Evolutionary conservation across 2,113 vertebrate species (phyloP).

Genomic region (Mastomys coucha): DNA sequence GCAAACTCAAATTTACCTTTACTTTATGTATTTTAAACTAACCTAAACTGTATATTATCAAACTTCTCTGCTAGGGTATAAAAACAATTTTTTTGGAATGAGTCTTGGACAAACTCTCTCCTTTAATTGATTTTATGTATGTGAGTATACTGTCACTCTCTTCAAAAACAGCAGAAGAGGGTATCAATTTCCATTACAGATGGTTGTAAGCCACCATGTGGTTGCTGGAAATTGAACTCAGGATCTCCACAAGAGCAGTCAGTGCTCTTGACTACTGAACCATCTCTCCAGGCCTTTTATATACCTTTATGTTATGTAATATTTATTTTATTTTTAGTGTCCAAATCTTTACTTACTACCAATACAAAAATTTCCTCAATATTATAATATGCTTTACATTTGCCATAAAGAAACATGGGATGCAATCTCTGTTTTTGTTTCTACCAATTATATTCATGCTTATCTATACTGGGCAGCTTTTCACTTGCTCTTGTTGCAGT

Average conservation of each 20-base stretch:
- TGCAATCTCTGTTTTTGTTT: neutral
- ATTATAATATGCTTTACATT: neutral
- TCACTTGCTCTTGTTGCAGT: neutral
- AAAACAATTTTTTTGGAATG: neutral
- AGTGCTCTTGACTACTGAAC: too few relatives aligned
- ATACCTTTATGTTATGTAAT: neutral
- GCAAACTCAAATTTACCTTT: neutral
- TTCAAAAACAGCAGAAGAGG: too few relatives aligned
- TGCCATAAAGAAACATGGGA: neutral
- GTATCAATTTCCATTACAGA: too few relatives aligned
- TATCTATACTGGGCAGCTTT: neutral
- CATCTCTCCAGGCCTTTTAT: too few relatives aligned
- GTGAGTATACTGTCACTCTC: too few relatives aligned
- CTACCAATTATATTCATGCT: neutral
- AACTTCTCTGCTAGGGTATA: neutral
- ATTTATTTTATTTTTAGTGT: neutral
- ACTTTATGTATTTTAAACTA: neutral
- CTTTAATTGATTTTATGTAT: too few relatives aligned
- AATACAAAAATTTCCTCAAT: neutral
- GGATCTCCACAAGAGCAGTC: too few relatives aligned
- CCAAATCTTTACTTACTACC: neutral
- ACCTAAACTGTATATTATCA: neutral
- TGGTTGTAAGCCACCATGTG: too few relatives aligned
- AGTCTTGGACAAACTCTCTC: too few relatives aligned
- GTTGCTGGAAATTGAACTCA: too few relatives aligned